A percentile compares a stretch with the other conserved stretches of the same genome.
Evolutionary conservation across 2,113 vertebrate species (phyloP).

Genomic region (Epinephelus fuscoguttatus): DNA sequence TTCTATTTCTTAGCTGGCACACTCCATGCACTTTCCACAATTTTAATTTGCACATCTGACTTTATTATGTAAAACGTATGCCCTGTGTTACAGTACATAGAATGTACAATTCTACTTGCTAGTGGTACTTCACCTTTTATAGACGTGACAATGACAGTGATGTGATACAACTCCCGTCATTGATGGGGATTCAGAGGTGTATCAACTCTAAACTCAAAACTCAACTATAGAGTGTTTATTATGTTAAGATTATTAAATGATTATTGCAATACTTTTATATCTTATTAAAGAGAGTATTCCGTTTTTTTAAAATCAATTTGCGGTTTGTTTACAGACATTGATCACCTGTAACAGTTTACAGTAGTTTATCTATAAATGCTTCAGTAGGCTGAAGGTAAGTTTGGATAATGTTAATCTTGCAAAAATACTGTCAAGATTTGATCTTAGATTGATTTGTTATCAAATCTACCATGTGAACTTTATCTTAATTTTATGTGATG

Average conservation of each 20-base stretch:
- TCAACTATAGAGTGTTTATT: background rate
- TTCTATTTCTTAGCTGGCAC: background rate
- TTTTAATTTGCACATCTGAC: background rate
- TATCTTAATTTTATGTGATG: background rate
- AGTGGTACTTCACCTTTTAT: too few species aligned
- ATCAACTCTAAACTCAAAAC: background rate
- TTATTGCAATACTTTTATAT: background rate
- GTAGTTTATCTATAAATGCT: background rate
- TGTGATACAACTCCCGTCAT: background rate
- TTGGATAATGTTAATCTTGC: background rate
- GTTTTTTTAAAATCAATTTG: background rate
- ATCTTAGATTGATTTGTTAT: background rate
- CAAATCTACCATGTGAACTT: background rate
- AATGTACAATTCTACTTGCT: background rate
- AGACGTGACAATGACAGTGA: background rate
- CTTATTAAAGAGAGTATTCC: background rate
- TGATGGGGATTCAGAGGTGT: too few species aligned
- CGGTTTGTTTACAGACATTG: background rate
- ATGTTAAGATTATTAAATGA: background rate
- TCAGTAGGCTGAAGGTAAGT: background rate
- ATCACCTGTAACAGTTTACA: background rate
- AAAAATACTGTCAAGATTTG: background rate
- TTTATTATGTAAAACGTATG: background rate
- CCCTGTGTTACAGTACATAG: background rate
- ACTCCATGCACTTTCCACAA: background rate